Evolutionary conservation across 2,888 invertebrate genomes (phyloP), one percentile per base, ranked within the genome.

Genomic region (Scelioninae gen. 1): DNA sequence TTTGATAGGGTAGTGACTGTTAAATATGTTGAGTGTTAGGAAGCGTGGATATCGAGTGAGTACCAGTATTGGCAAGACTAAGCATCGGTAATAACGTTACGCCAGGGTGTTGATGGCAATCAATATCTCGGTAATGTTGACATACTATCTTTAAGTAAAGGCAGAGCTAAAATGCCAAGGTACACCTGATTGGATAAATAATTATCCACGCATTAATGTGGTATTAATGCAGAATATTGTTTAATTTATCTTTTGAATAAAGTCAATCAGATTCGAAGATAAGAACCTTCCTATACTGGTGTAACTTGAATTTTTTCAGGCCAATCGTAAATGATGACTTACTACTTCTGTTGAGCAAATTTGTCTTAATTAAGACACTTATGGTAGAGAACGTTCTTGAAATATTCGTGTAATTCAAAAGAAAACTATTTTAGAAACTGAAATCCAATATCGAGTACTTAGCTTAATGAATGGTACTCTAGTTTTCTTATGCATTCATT

Each of bases 371-470:
- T 43, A 43, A n/a, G 43, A 10, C n/a, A 43, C 43, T 43, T 43
- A n/a, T 11, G 43, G 9, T 43, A n/a, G 43, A 43, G 43, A 43
- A n/a, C n/a, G n/a, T 43, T 43, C 23, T 23, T 11, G 29, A 51
- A 51, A 51, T 9, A 51, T 51, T 51, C 9, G 51, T 51, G 51
- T 11, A 9, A 23, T 8, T 23, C 51, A 9, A 29, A 51, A 23
- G 51, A 51, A 51, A 23, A 51, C 29, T 51, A 23, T 49, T 51
- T 51, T 51, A 2, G 29, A 23, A 51, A 51, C 4, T 23, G 23
- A 29, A 51, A 23, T 43, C 43, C 5, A n/a, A n/a, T 11, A 43
- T n/a, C n/a, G 43, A n/a, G 43, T 43, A 43, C 43, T 43, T n/a
- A n/a, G 43, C 5, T 43, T 43, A 43, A 43, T 43, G 4, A 43